These are phyloP conservation scores for Oxyura jamaicensis DNA, from an alignment of 2,113 vertebrate species.

Conservation along the genomic window DNA sequence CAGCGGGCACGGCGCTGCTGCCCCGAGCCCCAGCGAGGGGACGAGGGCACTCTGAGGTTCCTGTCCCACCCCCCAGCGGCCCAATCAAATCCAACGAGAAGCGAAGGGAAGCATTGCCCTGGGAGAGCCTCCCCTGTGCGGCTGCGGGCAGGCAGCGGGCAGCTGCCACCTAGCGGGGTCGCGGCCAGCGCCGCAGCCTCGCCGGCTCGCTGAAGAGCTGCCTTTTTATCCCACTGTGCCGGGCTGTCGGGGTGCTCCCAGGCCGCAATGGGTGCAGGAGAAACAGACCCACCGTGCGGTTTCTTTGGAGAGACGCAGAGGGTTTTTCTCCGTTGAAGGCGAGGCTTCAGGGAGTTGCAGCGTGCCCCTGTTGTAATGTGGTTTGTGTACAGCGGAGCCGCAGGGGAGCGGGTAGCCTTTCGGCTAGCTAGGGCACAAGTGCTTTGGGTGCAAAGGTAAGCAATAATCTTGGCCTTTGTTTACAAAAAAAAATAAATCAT, in stretches of 20 bases:
- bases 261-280: background rate
- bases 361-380: fast-evolving
- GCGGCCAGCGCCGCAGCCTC: background rate
- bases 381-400: background rate
- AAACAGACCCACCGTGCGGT: background rate
- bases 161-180: slow-evolving; percentile 34
- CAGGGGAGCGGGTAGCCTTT: background rate
- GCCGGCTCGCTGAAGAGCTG: no score
- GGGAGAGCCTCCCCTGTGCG: background rate
- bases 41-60: background rate
- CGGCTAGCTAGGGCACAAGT: background rate
- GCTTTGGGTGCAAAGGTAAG: background rate
- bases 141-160: background rate
- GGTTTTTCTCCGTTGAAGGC: background rate
- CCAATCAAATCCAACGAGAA: background rate
- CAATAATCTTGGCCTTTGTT: background rate
- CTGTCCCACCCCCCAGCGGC: background rate
- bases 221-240: fast-evolving
- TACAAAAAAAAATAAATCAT: background rate
- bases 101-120: background rate
- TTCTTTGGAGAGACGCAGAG: background rate
- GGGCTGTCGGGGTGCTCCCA: background rate
- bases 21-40: background rate
- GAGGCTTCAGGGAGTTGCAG: background rate
- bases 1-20: background rate